Evolutionary conservation across 2,797 vertebrate species (phyloP), one percentile per base, ranked within the genome.

Genomic region (Smutsia gigantea): DNA sequence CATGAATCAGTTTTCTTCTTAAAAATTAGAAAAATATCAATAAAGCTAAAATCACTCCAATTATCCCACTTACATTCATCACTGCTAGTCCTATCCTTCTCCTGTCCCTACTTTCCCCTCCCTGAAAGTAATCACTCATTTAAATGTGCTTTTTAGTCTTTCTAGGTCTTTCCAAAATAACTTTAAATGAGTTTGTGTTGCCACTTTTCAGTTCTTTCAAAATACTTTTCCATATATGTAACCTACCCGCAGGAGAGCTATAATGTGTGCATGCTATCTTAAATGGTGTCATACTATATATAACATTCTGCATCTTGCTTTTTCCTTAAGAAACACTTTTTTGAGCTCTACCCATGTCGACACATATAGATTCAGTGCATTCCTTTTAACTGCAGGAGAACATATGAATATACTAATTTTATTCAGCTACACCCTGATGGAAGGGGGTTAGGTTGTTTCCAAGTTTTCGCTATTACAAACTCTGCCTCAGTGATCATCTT

Each of bases 141-240:
- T 93, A 94, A 92, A 95, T 90, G 72, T n/a, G 15, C 27, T 61
- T 91, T 46, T 96, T 75, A 42, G 31, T 95, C 79, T 94, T 95
- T 93, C 81, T 51, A 83, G 59, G 49, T 93, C 93, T 90, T 94
- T 92, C 85, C 27, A 86, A 85, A 96, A 96, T 94, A 97, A 95
- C 93, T 69, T 81, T 87, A 91, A 94, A 82, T 92, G 84, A 96
- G 94, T 92, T 97, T 93, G 37, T 96, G 78, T 96, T 96, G 89
- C 81, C 55, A 84, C 77, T 97, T 92, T 84, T 77, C 74, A 95
- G 78, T 72, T 83, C 91, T 92, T 95, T 93, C 94, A 94, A 97
- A 96, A 97, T 93, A 91, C 29, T 87, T 85, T 93, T 84, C 96
- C 92, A 63, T 93, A 71, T 94, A 83, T 81, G 59, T 79, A 93